Conservation (phyloP, 2,797 vertebrate genomes). For the Podargus strigoides region DNA sequence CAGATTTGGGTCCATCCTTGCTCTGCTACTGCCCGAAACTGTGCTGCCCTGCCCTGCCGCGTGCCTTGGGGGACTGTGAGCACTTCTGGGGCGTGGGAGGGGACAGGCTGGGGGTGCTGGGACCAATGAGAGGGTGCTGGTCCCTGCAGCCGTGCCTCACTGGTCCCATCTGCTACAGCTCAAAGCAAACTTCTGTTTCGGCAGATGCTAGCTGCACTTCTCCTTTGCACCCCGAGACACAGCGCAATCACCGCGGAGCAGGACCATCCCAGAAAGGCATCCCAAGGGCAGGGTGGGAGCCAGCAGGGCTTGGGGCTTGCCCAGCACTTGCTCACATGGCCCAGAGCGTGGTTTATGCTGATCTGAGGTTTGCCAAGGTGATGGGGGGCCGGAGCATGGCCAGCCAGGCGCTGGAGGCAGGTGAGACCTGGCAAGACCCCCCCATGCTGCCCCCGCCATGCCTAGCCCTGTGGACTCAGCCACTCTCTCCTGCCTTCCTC, state of each 20-base stretch:
- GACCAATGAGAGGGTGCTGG: constrained; percentile 18
- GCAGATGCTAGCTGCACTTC: not conserved
- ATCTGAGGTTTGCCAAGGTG: constrained; percentile 69
- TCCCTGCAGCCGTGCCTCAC: not conserved
- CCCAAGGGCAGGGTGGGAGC: not conserved
- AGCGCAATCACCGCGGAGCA: accelerated
- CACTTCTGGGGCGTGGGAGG: not conserved
- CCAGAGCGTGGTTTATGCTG: constrained; percentile 66
- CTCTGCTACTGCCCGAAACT: not conserved
- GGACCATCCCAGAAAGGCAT: not conserved
- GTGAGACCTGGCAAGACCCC: not conserved
- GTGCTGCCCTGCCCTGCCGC: accelerated
- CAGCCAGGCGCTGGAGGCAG: constrained; percentile 18
- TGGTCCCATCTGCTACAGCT: not conserved
- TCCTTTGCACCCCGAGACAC: not conserved
- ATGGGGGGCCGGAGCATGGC: constrained; percentile 32
- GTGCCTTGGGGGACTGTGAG: not conserved
- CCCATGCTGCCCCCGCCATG: accelerated
- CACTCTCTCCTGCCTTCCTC: not conserved
- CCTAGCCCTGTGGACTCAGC: not conserved
- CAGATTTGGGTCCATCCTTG: not conserved
- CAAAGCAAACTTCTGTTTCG: constrained; percentile 33
- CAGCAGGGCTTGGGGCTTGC: not conserved
- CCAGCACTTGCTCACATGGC: constrained; percentile 21
- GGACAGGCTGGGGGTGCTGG: accelerated